A percentile compares a stretch with the other conserved stretches of the same genome.
These are phyloP conservation scores for Phyllostomus hastatus DNA, from an alignment of 2,113 vertebrate genomes.

Conservation along the genomic window DNA sequence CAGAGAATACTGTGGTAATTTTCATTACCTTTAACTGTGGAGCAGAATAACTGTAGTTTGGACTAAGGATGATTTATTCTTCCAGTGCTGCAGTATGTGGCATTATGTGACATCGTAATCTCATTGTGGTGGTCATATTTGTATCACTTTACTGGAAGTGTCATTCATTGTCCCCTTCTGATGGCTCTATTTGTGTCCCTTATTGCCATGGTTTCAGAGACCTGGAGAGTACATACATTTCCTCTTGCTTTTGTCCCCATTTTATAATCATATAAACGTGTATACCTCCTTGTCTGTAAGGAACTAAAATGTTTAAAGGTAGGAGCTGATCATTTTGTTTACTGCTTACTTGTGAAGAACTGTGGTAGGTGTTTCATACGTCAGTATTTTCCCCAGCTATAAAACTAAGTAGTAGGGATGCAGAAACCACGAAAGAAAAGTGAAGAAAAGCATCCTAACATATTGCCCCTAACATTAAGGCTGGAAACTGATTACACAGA, in stretches of 20 bases:
- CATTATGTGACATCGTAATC: background rate
- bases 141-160: background rate
- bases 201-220: background rate
- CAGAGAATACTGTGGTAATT: background rate
- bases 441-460: background rate
- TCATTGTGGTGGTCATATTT: background rate
- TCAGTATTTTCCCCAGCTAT: background rate
- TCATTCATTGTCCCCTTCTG: background rate
- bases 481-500: background rate
- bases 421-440: background rate
- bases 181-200: background rate
- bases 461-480: background rate
- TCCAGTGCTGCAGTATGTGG: background rate
- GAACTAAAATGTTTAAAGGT: background rate
- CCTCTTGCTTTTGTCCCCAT: background rate
- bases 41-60: background rate
- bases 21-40: background rate
- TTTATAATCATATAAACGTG: background rate
- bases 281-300: background rate
- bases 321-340: background rate
- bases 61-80: background rate
- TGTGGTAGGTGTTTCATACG: background rate
- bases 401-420: background rate
- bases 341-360: background rate
- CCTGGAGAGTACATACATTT: background rate